Evolutionary conservation across 2,797 vertebrate species (phyloP).

Genomic region (Acridotheres tristis): DNA sequence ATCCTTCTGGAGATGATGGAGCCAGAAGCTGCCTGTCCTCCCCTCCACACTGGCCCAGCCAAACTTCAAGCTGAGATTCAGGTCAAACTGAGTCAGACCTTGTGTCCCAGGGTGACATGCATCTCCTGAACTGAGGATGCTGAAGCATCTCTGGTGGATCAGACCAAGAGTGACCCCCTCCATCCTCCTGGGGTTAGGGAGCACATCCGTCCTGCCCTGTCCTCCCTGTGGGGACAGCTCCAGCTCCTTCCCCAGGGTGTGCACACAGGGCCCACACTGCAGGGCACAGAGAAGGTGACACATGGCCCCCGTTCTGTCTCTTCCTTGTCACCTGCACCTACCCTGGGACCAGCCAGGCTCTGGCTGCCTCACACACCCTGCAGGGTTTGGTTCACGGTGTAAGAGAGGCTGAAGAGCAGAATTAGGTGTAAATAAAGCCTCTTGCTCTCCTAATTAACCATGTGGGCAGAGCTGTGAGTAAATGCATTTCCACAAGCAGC

Average conservation of each 20-base stretch:
- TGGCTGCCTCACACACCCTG: fast-evolving
- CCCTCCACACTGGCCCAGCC: not conserved
- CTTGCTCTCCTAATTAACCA: conserved; percentile 12
- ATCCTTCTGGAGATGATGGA: not conserved
- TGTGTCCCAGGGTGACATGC: not conserved
- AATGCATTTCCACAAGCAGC: conserved; percentile 29
- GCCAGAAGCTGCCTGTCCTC: not conserved
- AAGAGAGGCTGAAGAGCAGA: not conserved
- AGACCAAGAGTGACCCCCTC: not conserved
- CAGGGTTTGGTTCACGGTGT: not conserved
- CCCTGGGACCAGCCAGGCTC: not conserved
- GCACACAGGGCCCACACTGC: fast-evolving
- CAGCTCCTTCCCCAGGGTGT: not conserved
- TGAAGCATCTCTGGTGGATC: not conserved
- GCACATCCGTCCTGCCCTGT: not conserved
- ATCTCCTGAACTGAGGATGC: not conserved
- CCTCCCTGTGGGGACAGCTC: not conserved
- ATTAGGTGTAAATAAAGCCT: not conserved
- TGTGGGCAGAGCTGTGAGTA: not conserved
- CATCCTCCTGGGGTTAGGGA: not conserved
- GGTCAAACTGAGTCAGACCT: not conserved
- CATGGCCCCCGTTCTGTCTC: fast-evolving
- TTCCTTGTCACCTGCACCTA: not conserved
- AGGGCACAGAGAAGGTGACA: not conserved
- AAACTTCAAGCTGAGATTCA: not conserved